Percentiles rank a stretch among this genome's conserved stretches.
phyloP scores from a whole-genome alignment of 2,797 vertebrate genomes.

The Acanthurus leucopareius region DNA sequence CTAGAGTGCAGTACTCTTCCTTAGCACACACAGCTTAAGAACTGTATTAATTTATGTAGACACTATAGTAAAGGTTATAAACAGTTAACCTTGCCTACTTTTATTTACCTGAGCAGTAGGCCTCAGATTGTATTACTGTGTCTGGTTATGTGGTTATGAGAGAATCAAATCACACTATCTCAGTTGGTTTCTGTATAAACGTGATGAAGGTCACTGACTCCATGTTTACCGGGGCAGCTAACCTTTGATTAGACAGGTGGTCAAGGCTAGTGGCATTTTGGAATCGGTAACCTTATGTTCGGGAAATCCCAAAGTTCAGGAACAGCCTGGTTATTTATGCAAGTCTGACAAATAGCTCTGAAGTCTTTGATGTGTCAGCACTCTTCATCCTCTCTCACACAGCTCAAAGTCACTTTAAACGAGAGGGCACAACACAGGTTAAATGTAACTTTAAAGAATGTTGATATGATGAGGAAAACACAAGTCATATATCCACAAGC shows the following conservation, averaged over 20 bases:
- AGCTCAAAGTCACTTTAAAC: not conserved
- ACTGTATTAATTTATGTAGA: no score
- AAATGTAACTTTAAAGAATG: constrained; percentile 20
- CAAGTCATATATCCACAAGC: constrained; percentile 17
- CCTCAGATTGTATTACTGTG: not conserved
- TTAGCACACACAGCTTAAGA: no score
- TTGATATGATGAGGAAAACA: constrained; percentile 4
- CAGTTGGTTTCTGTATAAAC: not conserved
- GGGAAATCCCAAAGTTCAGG: constrained; percentile 31
- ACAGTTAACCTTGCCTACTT: not conserved
- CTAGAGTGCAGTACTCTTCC: no score
- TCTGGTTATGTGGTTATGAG: not conserved
- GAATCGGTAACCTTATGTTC: constrained; percentile 4
- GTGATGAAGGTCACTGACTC: constrained; percentile 19
- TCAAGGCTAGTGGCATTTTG: constrained; percentile 19
- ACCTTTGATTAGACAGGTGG: constrained; percentile 20
- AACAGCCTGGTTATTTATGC: constrained; percentile 13
- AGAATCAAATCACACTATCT: not conserved
- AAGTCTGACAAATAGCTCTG: constrained; percentile 28
- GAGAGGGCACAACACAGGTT: not conserved
- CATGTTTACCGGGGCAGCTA: not conserved
- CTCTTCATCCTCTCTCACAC: constrained; percentile 14
- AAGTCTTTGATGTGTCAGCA: constrained; percentile 5
- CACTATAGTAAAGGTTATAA: not conserved
- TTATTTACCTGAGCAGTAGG: not conserved